Evolutionary conservation across 2,888 invertebrate genomes (phyloP).

Genomic region (Zele albiditarsus): DNA sequence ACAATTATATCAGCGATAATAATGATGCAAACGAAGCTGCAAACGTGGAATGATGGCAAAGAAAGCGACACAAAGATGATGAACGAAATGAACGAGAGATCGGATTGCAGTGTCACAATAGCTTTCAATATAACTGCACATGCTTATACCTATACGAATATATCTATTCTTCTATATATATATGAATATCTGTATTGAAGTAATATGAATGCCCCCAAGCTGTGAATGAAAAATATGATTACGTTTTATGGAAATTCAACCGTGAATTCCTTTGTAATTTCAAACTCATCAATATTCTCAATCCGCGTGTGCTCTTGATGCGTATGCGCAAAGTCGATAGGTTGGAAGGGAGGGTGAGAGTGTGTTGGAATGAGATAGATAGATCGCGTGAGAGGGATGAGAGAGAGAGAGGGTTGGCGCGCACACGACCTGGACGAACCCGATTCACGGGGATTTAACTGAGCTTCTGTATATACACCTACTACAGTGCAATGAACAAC

Average conservation of each 20-base stretch:
- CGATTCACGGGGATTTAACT: conserved; percentile 31
- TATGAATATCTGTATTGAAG: neutral
- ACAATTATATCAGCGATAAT: neutral
- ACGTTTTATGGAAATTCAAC: conserved; percentile 42
- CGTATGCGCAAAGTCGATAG: conserved; percentile 31
- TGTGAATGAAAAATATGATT: conserved; percentile 43
- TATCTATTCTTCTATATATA: neutral
- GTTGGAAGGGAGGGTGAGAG: neutral
- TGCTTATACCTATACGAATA: neutral
- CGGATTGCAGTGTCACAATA: neutral
- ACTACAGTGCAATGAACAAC: conserved; percentile 20
- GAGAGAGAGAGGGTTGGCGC: conserved; percentile 14
- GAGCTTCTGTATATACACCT: conserved; percentile 5
- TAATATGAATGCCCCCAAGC: conserved; percentile 5
- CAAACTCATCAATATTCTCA: conserved; percentile 46
- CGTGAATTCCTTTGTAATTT: conserved; percentile 46
- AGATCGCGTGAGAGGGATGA: conserved; percentile 2
- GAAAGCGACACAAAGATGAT: neutral
- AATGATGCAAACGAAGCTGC: neutral
- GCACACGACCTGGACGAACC: conserved; percentile 14
- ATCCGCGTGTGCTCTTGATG: conserved; percentile 31
- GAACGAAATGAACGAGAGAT: neutral
- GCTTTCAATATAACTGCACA: neutral
- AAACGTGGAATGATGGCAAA: neutral
- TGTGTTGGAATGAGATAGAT: neutral